Conservation (phyloP, 64 coral and sea anemone genomes). For the Actinia equina region DNA sequence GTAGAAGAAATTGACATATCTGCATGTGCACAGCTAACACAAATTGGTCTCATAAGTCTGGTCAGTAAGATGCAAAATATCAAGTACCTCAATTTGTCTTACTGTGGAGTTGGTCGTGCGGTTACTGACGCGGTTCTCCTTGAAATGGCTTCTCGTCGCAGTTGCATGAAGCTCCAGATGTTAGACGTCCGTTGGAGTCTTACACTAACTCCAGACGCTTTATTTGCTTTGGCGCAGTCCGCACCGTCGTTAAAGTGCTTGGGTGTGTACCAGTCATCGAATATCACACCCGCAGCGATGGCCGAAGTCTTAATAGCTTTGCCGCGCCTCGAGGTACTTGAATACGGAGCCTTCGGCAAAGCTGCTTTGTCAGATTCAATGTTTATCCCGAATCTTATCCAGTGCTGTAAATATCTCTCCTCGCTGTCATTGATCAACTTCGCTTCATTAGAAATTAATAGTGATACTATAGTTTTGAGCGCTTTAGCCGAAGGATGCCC, state of each 20-base stretch:
- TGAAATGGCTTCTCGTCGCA: conserved; percentile 75
- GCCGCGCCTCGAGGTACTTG: conserved; percentile 80
- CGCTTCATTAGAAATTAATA: conserved; percentile 72
- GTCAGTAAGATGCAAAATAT: conserved; percentile 69
- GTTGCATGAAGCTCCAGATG: conserved; percentile 83
- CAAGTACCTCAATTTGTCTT: conserved; percentile 89
- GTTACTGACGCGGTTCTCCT: conserved; percentile 93
- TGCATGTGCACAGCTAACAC: conserved; percentile 86
- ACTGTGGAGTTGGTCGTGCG: conserved; percentile 94
- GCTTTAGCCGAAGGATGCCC: conserved; percentile 66
- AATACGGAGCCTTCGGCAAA: conserved; percentile 99
- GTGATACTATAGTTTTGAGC: conserved; percentile 70
- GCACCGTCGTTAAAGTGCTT: conserved; percentile 81
- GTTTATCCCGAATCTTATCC: conserved; percentile 92
- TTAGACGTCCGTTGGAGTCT: conserved; percentile 97
- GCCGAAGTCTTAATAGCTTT: conserved; percentile 75
- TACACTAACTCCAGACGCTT: conserved; percentile 84
- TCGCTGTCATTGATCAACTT: conserved; percentile 93
- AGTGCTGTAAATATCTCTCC: conserved; percentile 61
- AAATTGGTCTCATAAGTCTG: conserved; percentile 77
- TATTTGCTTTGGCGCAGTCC: conserved; percentile 61
- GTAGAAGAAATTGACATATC: conserved; percentile 96
- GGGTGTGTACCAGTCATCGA: conserved; percentile 95
- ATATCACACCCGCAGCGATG: conserved; percentile 88
- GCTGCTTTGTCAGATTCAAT: conserved; percentile 94